These are phyloP conservation scores for Oxystoma pomonae DNA, from an alignment of 2,888 invertebrate species.

Conservation along the genomic window DNA sequence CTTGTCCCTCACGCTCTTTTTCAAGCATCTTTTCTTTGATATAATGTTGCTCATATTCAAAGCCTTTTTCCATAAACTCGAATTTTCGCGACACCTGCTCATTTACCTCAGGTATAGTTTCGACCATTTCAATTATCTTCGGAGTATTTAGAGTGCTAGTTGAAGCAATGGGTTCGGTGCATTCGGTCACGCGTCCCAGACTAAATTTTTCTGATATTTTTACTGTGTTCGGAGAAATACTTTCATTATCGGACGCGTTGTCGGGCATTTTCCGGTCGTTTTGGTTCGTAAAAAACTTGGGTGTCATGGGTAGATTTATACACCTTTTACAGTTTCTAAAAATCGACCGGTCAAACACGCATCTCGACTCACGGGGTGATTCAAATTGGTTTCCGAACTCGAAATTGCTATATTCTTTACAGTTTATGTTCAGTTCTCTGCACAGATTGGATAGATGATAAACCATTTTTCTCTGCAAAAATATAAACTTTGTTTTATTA, in stretches of 20 bases:
- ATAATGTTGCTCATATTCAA: background rate
- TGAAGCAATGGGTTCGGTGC: constrained; percentile 24
- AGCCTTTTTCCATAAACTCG: background rate
- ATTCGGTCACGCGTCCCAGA: constrained; percentile 28
- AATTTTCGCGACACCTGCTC: too few relatives aligned
- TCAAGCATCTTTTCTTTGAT: too few relatives aligned
- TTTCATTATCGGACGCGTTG: background rate
- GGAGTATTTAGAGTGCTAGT: background rate
- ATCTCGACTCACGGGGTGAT: background rate
- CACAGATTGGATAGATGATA: constrained; percentile 26
- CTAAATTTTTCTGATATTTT: constrained; percentile 18
- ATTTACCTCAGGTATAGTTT: background rate
- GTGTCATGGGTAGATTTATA: background rate
- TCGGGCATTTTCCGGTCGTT: too few relatives aligned
- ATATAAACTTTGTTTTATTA: too few relatives aligned
- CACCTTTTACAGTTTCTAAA: constrained; percentile 11
- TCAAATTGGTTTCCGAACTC: background rate
- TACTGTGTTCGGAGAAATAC: constrained; percentile 9
- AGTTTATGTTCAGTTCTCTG: constrained; percentile 26
- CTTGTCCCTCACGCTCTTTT: too few relatives aligned
- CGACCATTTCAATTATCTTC: background rate
- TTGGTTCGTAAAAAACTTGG: background rate
- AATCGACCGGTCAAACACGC: background rate
- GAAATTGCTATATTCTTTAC: constrained; percentile 8
- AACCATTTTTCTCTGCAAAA: constrained; percentile 31